These are phyloP conservation scores for Orbicella faveolata DNA, from an alignment of 64 coral and sea anemone species.

Conservation along the genomic window DNA sequence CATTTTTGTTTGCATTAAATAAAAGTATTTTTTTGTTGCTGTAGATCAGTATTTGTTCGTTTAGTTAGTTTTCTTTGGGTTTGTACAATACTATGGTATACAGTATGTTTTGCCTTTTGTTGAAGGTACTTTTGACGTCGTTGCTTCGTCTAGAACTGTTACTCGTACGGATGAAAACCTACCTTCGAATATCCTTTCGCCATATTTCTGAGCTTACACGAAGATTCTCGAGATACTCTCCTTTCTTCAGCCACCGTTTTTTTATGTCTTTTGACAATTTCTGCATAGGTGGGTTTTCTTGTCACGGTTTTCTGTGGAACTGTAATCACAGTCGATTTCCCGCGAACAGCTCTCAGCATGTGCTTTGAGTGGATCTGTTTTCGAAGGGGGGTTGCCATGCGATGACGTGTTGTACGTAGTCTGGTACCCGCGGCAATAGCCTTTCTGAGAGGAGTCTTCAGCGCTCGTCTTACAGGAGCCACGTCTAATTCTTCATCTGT, in stretches of 20 bases:
- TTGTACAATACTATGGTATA: too few species aligned
- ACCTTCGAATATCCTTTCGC: neutral
- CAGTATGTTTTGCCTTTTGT: neutral
- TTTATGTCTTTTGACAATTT: conserved; percentile 89
- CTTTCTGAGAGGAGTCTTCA: conserved; percentile 84
- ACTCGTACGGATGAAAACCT: neutral
- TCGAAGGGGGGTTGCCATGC: conserved; percentile 70
- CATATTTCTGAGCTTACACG: neutral
- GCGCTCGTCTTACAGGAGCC: conserved; percentile 19
- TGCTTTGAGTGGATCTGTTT: conserved; percentile 53
- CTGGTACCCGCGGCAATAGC: conserved; percentile 71
- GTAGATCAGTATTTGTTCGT: too few species aligned
- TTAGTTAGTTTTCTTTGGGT: too few species aligned
- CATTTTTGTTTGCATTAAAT: too few species aligned
- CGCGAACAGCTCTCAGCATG: conserved; percentile 47
- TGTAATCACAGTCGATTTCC: conserved; percentile 54
- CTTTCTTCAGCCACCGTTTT: conserved; percentile 30
- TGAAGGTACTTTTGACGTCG: too few species aligned
- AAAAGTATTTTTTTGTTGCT: too few species aligned
- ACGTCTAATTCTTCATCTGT: neutral
- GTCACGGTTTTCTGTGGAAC: neutral
- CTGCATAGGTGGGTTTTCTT: conserved; percentile 91
- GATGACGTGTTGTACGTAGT: conserved; percentile 58
- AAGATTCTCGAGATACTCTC: neutral
- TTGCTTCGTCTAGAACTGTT: neutral